These are phyloP conservation scores for Callosobruchus maculatus DNA, from an alignment of 2,888 invertebrate genomes.

Conservation along the genomic window DNA sequence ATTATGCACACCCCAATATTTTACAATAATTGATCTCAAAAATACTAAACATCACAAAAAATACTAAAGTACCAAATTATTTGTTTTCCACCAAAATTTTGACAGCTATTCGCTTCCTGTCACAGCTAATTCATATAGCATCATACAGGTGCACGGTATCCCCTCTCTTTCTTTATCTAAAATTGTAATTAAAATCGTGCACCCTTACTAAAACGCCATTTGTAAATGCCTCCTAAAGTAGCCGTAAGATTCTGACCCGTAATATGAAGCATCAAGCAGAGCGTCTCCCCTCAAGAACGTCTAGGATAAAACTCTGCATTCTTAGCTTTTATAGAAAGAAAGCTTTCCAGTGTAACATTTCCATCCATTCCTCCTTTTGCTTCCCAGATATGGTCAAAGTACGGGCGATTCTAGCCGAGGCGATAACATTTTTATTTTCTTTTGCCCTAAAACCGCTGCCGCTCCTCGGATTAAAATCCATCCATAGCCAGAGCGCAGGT, in stretches of 20 bases:
- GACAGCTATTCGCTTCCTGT: too few relatives aligned
- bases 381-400: neutral
- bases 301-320: neutral
- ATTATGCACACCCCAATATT: too few relatives aligned
- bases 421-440: neutral
- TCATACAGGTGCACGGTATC: too few relatives aligned
- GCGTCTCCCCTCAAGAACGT: neutral
- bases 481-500: neutral
- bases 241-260: neutral
- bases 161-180: too few relatives aligned
- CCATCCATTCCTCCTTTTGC: neutral
- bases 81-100: too few relatives aligned
- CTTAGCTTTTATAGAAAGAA: neutral
- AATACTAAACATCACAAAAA: too few relatives aligned
- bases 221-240: too few relatives aligned
- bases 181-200: too few relatives aligned
- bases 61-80: too few relatives aligned
- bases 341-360: neutral
- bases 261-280: neutral
- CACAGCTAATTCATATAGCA: too few relatives aligned
- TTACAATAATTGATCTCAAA: too few relatives aligned
- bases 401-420: neutral
- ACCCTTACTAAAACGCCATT: too few relatives aligned
- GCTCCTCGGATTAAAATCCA: neutral
- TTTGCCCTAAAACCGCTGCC: neutral